Evolutionary conservation across 2,797 vertebrate genomes (phyloP).

Genomic region (Syngnathus acus): DNA sequence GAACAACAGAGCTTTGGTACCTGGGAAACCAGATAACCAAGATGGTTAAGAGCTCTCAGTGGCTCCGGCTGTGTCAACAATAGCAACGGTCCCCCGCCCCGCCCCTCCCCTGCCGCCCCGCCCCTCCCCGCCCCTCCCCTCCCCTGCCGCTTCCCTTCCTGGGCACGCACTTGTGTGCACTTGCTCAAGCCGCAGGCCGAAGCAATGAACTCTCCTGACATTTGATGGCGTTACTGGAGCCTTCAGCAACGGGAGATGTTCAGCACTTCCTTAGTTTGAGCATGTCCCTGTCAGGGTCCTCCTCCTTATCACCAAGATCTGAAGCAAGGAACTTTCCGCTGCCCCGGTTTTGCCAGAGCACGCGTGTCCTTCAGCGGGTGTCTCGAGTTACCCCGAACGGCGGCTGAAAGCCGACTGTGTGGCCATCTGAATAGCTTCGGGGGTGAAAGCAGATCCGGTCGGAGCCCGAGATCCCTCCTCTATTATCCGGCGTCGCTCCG

Average conservation of each 20-base stretch:
- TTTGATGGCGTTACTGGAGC: too few species aligned
- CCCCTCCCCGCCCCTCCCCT: not conserved
- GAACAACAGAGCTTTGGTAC: conserved; percentile 55
- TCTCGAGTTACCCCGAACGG: not conserved
- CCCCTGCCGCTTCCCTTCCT: not conserved
- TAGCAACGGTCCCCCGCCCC: not conserved
- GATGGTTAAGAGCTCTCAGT: conserved; percentile 41
- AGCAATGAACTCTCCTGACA: too few species aligned
- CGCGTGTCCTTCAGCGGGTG: not conserved
- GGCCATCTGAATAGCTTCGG: conserved; percentile 42
- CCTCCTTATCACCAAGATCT: too few species aligned
- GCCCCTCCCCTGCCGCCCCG: conserved; percentile 7
- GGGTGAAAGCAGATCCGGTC: conserved; percentile 58
- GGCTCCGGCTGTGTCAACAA: conserved; percentile 55
- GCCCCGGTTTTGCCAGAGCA: not conserved
- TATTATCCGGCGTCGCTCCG: conserved; percentile 40
- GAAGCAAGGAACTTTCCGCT: not conserved
- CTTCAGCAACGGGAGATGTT: too few species aligned
- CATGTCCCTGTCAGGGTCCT: too few species aligned
- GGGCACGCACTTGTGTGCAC: conserved; percentile 26
- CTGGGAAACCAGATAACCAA: conserved; percentile 64
- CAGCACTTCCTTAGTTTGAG: too few species aligned
- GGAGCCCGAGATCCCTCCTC: conserved; percentile 35
- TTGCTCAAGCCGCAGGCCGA: not conserved
- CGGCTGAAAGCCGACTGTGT: conserved; percentile 15